Evolutionary conservation across 2,888 invertebrate species (phyloP).

Genomic region (Polyploca ridens): DNA sequence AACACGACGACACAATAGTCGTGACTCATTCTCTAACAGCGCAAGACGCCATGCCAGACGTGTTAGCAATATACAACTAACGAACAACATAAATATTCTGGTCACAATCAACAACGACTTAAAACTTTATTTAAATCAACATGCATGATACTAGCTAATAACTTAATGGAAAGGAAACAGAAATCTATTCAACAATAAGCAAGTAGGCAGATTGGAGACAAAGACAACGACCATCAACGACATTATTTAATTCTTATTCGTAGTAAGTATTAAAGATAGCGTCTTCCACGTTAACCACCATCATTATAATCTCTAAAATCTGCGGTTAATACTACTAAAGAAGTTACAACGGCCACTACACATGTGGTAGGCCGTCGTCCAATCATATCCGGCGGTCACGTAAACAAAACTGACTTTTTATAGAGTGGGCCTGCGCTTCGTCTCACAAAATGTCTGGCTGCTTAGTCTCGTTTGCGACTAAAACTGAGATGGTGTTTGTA

Average conservation of each 20-base stretch:
- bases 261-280: not conserved
- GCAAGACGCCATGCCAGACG: conserved; percentile 44
- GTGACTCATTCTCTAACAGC: conserved; percentile 59
- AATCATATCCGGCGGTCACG: conserved; percentile 69
- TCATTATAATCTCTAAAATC: conserved; percentile 16
- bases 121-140: conserved; percentile 41
- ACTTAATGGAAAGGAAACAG: conserved; percentile 6
- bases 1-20: conserved; percentile 63
- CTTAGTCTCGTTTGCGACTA: conserved; percentile 50
- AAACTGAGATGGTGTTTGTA: conserved; percentile 48
- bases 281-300: not conserved
- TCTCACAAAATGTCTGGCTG: conserved; percentile 55
- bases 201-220: not conserved
- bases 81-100: conserved; percentile 50
- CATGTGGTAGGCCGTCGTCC: conserved; percentile 65
- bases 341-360: conserved; percentile 62
- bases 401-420: conserved; percentile 79
- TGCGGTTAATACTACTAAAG: conserved; percentile 30
- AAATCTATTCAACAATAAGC: conserved; percentile 13
- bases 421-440: conserved; percentile 71
- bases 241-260: not conserved
- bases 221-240: not conserved
- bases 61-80: conserved; percentile 56
- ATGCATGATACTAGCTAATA: conserved; percentile 25
- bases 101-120: conserved; percentile 42